Evolutionary conservation across 2,113 vertebrate species (phyloP), one percentile per base, ranked within the genome.

Genomic region (Anhinga rufa): DNA sequence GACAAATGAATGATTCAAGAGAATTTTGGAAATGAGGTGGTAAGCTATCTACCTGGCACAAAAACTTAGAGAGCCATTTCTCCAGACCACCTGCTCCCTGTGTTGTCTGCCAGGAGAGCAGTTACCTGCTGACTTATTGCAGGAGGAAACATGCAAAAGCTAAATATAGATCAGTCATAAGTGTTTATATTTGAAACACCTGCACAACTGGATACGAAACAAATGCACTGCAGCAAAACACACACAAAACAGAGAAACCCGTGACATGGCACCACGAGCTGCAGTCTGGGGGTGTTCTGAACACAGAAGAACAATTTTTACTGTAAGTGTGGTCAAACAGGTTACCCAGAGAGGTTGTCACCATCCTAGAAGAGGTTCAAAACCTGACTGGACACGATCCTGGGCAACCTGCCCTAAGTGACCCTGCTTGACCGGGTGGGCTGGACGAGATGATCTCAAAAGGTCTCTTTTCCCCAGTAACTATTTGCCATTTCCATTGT

Each of bases 131-230:
- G 49, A 75, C 52, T 84, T 94, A 74, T 5, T 84, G 42, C 78
- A 84, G 29, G n/a, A 82, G 40, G 9, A 69, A 51, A 25, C 49
- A 54, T 20, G 48, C 31, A 57, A 87, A 82, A 91, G 14, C 78
- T 94, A 94, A 95, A 94, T 91, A 82, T 82, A 95, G 46, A 19
- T 87, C 44, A 60, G 77, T 76, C 44, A 44, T 57, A 76, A 76
- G 40, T 92, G 78, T 96, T 96, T 91, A 2, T 57, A 82, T 65
- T 94, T 87, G 44, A 95, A 96, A 95, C 94, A 96, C 42, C 54
- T 88, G 40, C 84, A 68, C 78, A 82, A 20, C 62, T 92, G 90
- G 66, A 91, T 91, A 94, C 92, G 91, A 95, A 97, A 96, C 78
- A 96, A 87, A 88, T 66, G 28, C 38, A 46, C 51, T 60, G 52